These are phyloP conservation scores for Ariopsis seemanni DNA, from an alignment of 2,113 vertebrate genomes.

Conservation along the genomic window DNA sequence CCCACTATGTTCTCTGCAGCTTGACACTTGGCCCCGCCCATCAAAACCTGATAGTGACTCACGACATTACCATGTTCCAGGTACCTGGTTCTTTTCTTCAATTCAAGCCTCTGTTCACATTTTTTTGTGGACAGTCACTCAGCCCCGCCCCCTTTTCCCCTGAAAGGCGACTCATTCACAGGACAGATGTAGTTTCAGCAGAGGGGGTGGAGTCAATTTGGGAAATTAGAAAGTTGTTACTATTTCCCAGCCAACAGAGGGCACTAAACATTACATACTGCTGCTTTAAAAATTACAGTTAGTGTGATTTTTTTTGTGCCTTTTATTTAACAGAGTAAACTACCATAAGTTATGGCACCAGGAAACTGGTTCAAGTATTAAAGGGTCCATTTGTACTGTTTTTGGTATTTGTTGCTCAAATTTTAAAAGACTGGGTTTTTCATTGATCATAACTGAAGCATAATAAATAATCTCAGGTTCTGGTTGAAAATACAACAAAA, in stretches of 20 bases:
- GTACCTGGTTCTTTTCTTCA: no score
- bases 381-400: not conserved
- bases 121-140: not conserved
- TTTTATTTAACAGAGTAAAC: constrained; percentile 67
- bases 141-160: not conserved
- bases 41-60: not conserved
- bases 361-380: no score
- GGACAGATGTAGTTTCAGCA: not conserved
- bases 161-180: not conserved
- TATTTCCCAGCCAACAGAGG: not conserved
- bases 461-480: no score
- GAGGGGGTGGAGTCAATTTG: not conserved
- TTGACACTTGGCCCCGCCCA: not conserved
- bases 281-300: constrained; percentile 69
- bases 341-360: not conserved
- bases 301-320: constrained; percentile 55
- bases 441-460: no score
- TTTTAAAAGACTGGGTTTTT: no score
- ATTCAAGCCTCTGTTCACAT: not conserved
- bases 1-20: not conserved
- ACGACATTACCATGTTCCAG: not conserved
- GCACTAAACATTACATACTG: constrained; percentile 50
- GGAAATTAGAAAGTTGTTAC: not conserved
- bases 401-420: not conserved
- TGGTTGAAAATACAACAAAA: no score